Evolutionary conservation across 2,888 invertebrate genomes (phyloP).

Genomic region (Diaphora mendica): DNA sequence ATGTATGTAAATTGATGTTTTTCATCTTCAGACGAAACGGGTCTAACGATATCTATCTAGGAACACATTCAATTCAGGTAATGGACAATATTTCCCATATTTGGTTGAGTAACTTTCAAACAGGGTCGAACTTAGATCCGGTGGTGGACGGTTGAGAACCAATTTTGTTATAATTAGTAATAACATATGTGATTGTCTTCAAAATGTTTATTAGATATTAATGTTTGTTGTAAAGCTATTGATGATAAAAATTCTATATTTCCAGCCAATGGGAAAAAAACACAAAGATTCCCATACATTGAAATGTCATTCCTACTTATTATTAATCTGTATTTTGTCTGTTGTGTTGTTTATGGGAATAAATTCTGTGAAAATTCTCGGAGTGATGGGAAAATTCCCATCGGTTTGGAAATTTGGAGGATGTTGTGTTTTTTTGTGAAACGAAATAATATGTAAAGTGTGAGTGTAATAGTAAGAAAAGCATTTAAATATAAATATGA

Average conservation of each 20-base stretch:
- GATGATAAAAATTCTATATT: slow-evolving; percentile 1
- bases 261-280: slow-evolving; percentile 25
- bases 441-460: slow-evolving; percentile 32
- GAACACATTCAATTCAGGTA: not conserved
- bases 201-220: slow-evolving; percentile 5
- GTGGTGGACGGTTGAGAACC: not conserved
- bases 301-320: slow-evolving; percentile 34
- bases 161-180: slow-evolving; percentile 4
- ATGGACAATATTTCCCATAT: not conserved
- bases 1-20: slow-evolving; percentile 8
- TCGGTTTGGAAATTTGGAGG: slow-evolving; percentile 11
- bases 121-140: not conserved
- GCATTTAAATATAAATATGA: slow-evolving; percentile 74
- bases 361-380: slow-evolving; percentile 2
- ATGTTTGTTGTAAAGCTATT: slow-evolving; percentile 13
- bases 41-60: not conserved
- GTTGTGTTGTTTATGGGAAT: slow-evolving; percentile 29
- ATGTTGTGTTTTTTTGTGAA: slow-evolving; percentile 17
- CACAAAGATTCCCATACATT: slow-evolving; percentile 33
- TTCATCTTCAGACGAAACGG: not conserved
- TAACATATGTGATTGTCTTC: not conserved
- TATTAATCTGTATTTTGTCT: slow-evolving; percentile 14
- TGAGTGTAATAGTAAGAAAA: slow-evolving; percentile 57
- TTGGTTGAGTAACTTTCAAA: not conserved
- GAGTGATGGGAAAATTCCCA: slow-evolving; percentile 9